Conservation (phyloP, 2,888 invertebrate species). For the Eupithecia insigniata region DNA sequence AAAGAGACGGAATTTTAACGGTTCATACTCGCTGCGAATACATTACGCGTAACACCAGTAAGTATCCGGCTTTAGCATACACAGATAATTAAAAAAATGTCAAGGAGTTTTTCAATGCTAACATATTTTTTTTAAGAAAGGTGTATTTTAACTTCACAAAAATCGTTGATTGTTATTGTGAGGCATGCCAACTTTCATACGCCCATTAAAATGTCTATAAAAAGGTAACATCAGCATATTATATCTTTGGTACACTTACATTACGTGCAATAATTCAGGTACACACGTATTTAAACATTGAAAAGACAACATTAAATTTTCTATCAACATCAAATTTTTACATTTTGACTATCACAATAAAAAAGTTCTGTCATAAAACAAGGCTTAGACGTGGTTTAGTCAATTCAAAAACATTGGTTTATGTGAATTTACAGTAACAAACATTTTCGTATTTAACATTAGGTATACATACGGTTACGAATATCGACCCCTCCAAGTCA, state of each 20-base stretch:
- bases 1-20: too few species aligned
- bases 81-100: background rate
- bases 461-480: too few species aligned
- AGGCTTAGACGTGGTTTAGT: background rate
- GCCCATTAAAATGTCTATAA: background rate
- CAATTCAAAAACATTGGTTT: constrained; percentile 15
- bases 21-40: background rate
- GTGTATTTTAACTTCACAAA: background rate
- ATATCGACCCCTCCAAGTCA: too few species aligned
- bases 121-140: background rate
- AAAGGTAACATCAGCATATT: background rate
- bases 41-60: background rate
- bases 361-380: background rate
- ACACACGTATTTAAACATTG: background rate
- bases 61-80: too few species aligned
- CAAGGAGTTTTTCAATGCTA: background rate
- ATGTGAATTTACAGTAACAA: constrained; percentile 12
- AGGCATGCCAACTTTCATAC: background rate
- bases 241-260: background rate
- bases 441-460: background rate
- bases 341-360: background rate
- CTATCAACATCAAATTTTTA: background rate
- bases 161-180: background rate
- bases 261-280: constrained; percentile 1
- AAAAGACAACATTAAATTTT: background rate